A percentile compares a stretch with the other conserved stretches of the same genome.
phyloP scores from a whole-genome alignment of 2,797 vertebrate species.

The Labroides dimidiatus region DNA sequence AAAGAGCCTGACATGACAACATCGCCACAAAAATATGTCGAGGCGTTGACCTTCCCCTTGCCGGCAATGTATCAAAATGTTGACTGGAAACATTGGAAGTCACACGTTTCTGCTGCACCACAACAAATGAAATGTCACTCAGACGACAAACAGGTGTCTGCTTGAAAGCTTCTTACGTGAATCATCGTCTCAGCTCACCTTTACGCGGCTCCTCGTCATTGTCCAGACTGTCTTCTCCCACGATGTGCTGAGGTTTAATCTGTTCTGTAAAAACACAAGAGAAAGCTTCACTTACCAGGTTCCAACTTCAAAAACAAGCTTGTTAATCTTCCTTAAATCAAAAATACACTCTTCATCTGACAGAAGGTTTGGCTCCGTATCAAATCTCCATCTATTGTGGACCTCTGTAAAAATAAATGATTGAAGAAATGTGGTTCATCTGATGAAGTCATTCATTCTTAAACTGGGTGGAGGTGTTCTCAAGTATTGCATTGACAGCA shows the following conservation, averaged over 20 bases:
- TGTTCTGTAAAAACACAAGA: constrained; percentile 86
- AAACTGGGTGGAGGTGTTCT: constrained; percentile 39
- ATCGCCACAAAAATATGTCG: constrained; percentile 4
- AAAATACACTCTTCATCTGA: background rate
- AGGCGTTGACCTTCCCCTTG: background rate
- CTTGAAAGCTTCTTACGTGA: background rate
- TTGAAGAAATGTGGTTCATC: constrained; percentile 22
- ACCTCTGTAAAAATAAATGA: constrained; percentile 8
- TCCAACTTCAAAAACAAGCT: background rate
- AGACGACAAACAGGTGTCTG: background rate
- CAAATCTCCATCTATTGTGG: constrained; percentile 26
- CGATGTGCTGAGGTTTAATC: constrained; percentile 93
- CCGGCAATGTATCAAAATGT: background rate
- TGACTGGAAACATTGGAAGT: background rate
- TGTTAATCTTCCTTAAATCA: background rate
- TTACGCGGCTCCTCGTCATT: constrained; percentile 92
- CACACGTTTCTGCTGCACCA: background rate
- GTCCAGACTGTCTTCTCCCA: constrained; percentile 91
- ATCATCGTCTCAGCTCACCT: constrained; percentile 82
- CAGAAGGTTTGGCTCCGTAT: constrained; percentile 4
- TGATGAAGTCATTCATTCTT: constrained; percentile 38
- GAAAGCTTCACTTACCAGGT: constrained; percentile 15
- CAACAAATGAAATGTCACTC: background rate
- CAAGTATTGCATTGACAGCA: constrained; percentile 15
- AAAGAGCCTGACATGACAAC: background rate